Evolutionary conservation across 2,113 vertebrate species (phyloP).

Genomic region (Damaliscus lunatus): DNA sequence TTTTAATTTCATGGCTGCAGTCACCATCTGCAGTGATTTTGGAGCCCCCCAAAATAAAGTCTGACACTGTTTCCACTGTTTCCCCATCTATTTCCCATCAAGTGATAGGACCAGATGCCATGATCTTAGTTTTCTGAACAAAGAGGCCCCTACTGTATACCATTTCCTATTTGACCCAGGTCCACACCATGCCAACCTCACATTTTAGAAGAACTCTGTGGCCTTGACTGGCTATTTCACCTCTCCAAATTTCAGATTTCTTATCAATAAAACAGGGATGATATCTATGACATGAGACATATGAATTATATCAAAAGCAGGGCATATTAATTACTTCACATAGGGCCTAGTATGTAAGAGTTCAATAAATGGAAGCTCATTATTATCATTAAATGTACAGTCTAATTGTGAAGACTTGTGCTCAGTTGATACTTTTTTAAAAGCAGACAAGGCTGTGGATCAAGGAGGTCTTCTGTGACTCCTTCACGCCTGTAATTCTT

Average conservation of each 20-base stretch:
- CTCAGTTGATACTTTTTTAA: background rate
- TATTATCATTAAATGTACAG: background rate
- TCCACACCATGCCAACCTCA: no score
- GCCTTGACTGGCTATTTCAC: background rate
- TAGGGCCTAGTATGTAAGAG: background rate
- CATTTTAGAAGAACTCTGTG: background rate
- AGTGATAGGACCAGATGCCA: no score
- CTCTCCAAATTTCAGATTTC: background rate
- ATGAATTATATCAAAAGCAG: background rate
- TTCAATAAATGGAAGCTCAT: background rate
- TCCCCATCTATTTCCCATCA: no score
- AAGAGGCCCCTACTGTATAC: background rate
- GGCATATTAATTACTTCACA: background rate
- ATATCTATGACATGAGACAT: background rate
- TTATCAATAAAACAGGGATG: background rate
- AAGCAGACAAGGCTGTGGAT: background rate
- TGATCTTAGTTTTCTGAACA: no score
- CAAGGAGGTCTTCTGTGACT: background rate
- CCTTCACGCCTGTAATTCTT: background rate
- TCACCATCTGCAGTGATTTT: no score
- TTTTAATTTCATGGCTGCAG: no score
- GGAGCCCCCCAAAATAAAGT: no score
- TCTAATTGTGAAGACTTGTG: background rate
- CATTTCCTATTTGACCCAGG: background rate
- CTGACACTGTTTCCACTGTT: no score